These are phyloP conservation scores for Leuciscus idus DNA, from an alignment of 2,113 vertebrate species.

Conservation along the genomic window DNA sequence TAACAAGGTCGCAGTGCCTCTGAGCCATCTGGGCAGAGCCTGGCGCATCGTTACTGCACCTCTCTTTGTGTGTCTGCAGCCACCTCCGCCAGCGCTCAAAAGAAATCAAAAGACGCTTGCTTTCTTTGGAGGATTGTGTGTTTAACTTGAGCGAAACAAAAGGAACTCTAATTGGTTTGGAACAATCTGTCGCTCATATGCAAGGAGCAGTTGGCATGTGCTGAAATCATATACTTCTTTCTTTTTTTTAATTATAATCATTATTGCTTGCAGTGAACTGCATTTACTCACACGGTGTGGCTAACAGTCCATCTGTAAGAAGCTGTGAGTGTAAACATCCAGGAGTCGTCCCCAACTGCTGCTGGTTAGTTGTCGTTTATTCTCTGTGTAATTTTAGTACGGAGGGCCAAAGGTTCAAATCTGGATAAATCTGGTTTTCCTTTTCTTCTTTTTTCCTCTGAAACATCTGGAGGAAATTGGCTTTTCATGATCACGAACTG, in stretches of 20 bases:
- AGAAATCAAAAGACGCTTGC: slow-evolving; percentile 75
- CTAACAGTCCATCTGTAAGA: slow-evolving; percentile 36
- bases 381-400: slow-evolving; percentile 32
- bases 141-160: slow-evolving; percentile 78
- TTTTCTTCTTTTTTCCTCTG: slow-evolving; percentile 11
- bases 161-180: slow-evolving; percentile 80
- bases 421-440: slow-evolving; percentile 33
- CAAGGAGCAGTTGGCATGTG: slow-evolving; percentile 56
- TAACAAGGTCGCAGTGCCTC: slow-evolving; percentile 79
- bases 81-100: slow-evolving; percentile 74
- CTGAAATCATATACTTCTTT: slow-evolving; percentile 63
- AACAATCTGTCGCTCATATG: slow-evolving; percentile 78
- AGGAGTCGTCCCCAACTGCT: slow-evolving; percentile 18
- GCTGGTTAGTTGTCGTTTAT: slow-evolving; percentile 42
- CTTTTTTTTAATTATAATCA: slow-evolving; percentile 42
- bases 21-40: slow-evolving; percentile 77
- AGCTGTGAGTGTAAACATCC: slow-evolving; percentile 27
- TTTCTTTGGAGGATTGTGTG: slow-evolving; percentile 75
- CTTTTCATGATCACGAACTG: slow-evolving; percentile 46
- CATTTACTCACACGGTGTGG: slow-evolving; percentile 20
- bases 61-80: slow-evolving; percentile 73
- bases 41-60: slow-evolving; percentile 62
- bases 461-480: slow-evolving; percentile 49
- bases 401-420: slow-evolving; percentile 30
- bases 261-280: slow-evolving; percentile 28